These are phyloP conservation scores for Apamea sordens DNA, from an alignment of 2,888 invertebrate species.

Conservation along the genomic window DNA sequence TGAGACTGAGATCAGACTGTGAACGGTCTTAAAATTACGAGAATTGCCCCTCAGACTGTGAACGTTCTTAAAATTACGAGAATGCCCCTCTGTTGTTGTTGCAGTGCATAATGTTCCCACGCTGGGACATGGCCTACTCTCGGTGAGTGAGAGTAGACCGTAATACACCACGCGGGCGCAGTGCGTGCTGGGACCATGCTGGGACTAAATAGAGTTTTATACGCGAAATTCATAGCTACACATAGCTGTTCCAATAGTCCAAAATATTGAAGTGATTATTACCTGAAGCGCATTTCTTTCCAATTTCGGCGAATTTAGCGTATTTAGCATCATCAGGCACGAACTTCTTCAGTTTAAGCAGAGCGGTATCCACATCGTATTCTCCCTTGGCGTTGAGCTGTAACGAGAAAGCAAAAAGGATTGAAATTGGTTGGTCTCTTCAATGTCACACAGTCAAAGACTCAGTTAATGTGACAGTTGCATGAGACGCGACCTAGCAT, in stretches of 20 bases:
- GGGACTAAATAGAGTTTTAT: background rate
- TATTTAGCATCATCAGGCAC: slow-evolving; percentile 44
- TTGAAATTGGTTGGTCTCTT: background rate
- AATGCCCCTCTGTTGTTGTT: too few relatives aligned
- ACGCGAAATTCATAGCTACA: background rate
- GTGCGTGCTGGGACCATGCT: background rate
- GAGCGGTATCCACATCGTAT: slow-evolving; percentile 43
- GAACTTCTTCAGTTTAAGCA: slow-evolving; percentile 49
- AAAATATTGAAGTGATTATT: background rate
- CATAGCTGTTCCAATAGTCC: background rate
- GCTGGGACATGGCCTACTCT: background rate
- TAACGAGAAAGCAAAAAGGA: slow-evolving; percentile 12
- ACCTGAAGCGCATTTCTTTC: slow-evolving; percentile 61
- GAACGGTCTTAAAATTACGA: too few relatives aligned
- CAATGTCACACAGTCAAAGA: background rate
- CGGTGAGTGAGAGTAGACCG: background rate
- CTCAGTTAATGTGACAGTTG: background rate
- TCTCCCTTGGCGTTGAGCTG: slow-evolving; percentile 63
- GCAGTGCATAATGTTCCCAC: background rate
- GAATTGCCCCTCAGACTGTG: too few relatives aligned
- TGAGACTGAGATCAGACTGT: too few relatives aligned
- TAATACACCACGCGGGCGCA: too few relatives aligned
- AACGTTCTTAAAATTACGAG: too few relatives aligned
- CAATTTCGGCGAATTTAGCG: slow-evolving; percentile 42
- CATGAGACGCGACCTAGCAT: background rate